A percentile compares a stretch with the other conserved stretches of the same genome.
These are phyloP conservation scores for Drosophila eugracilis DNA, from an alignment of 1,140 invertebrate genomes.

Conservation along the genomic window DNA sequence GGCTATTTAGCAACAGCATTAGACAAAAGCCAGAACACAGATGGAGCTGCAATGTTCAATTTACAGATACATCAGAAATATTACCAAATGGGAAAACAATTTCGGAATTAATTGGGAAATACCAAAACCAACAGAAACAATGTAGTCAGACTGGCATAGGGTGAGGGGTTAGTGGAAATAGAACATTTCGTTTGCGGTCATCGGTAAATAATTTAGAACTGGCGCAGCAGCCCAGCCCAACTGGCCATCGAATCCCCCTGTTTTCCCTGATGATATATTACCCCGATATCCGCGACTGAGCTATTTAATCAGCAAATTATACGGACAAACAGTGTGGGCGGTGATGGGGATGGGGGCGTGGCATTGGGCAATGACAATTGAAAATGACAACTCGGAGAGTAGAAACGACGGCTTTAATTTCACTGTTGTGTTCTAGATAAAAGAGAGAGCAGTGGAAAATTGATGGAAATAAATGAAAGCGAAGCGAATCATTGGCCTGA, in stretches of 20 bases:
- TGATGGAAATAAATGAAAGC: background rate
- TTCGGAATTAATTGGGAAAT: slow-evolving; percentile 35
- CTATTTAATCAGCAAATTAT: slow-evolving; percentile 48
- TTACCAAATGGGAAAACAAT: slow-evolving; percentile 17
- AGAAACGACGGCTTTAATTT: slow-evolving; percentile 3
- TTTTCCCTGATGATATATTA: slow-evolving; percentile 16
- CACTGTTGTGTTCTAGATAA: background rate
- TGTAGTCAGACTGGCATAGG: background rate
- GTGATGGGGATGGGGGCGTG: slow-evolving; percentile 12
- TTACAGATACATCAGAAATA: background rate
- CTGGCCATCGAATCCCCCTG: slow-evolving; percentile 9
- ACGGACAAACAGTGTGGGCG: slow-evolving; percentile 23
- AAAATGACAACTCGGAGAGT: background rate
- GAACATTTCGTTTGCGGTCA: slow-evolving; percentile 42
- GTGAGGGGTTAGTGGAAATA: background rate
- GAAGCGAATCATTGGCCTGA: background rate
- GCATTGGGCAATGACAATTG: slow-evolving; percentile 2
- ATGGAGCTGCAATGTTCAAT: background rate
- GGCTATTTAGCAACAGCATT: slow-evolving; percentile 34
- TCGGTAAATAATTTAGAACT: slow-evolving; percentile 51
- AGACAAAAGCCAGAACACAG: slow-evolving; percentile 19
- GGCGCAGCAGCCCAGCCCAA: slow-evolving; percentile 23
- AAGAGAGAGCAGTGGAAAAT: background rate
- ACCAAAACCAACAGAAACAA: slow-evolving; percentile 6
- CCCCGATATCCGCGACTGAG: slow-evolving; percentile 8